phyloP scores from a whole-genome alignment of 2,113 vertebrate genomes.

The Hippocampus zosterae region DNA sequence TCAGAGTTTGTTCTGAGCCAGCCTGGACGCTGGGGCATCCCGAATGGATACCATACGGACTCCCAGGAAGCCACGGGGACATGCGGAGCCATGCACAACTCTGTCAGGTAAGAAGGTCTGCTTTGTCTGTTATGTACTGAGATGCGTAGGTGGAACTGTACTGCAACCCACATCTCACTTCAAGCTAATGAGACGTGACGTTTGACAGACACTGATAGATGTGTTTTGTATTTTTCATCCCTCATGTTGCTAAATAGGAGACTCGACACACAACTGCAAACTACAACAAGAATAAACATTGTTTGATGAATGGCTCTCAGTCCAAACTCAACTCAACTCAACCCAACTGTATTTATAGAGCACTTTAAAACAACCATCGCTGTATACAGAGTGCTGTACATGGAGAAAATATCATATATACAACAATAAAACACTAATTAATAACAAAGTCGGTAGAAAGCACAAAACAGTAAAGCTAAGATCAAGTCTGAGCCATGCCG shows the following conservation, averaged over 20 bases:
- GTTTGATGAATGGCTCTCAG: too few relatives aligned
- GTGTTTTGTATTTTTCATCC: neutral
- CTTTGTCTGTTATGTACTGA: neutral
- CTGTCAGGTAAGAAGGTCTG: slow-evolving; percentile 79
- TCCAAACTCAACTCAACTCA: too few relatives aligned
- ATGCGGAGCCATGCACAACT: slow-evolving; percentile 78
- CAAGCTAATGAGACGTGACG: neutral
- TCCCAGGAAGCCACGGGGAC: slow-evolving; percentile 68
- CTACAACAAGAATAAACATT: too few relatives aligned
- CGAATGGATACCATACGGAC: slow-evolving; percentile 84
- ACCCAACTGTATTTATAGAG: too few relatives aligned
- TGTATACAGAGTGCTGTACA: too few relatives aligned
- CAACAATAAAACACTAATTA: neutral
- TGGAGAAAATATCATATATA: too few relatives aligned
- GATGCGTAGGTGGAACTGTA: neutral
- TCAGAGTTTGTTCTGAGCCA: slow-evolving; percentile 90
- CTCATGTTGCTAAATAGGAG: neutral
- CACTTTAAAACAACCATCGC: too few relatives aligned
- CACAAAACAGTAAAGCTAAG: too few relatives aligned
- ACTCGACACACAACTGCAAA: neutral
- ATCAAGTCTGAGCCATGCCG: too few relatives aligned
- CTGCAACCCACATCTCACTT: neutral
- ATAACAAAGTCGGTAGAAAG: too few relatives aligned
- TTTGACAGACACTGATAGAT: neutral
- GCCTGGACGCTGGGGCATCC: slow-evolving; percentile 77